Percentiles rank a stretch among this genome's conserved stretches.
Conservation (phyloP, 2,797 vertebrate species). For the Erithacus rubecula region DNA sequence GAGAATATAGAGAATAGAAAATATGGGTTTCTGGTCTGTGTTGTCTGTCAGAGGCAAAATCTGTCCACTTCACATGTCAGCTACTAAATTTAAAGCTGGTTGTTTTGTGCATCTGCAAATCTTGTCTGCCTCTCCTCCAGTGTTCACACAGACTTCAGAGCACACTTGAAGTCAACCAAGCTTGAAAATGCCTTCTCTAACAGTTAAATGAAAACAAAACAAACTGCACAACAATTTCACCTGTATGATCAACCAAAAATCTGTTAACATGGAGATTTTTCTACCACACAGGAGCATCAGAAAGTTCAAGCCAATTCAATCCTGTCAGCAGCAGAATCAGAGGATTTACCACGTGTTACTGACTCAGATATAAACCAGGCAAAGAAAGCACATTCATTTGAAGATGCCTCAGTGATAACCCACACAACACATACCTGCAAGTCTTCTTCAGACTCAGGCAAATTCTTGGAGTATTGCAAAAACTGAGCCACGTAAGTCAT, state of each 20-base stretch:
- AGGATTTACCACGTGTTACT: background rate
- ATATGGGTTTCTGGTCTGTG: background rate
- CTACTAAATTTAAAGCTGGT: background rate
- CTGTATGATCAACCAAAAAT: background rate
- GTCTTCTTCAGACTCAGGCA: slow-evolving; percentile 69
- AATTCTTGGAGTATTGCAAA: slow-evolving; percentile 88
- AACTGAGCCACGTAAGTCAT: slow-evolving; percentile 98
- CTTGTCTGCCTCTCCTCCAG: background rate
- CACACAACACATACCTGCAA: slow-evolving; percentile 77
- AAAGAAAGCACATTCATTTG: background rate
- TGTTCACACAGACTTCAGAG: background rate
- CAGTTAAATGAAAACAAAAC: background rate
- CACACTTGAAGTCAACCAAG: background rate
- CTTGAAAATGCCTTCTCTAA: background rate
- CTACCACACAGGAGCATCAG: background rate
- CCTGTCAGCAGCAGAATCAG: background rate
- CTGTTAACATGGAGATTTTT: background rate
- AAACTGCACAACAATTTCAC: background rate
- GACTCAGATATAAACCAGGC: background rate
- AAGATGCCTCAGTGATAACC: background rate
- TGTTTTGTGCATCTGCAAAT: background rate
- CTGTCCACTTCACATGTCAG: background rate
- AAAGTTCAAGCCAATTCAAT: background rate
- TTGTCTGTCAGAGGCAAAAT: background rate
- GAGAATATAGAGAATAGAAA: background rate